A percentile compares a stretch with the other conserved stretches of the same genome.
These are phyloP conservation scores for Ophiodon elongatus DNA, from an alignment of 2,113 vertebrate genomes.

Conservation along the genomic window DNA sequence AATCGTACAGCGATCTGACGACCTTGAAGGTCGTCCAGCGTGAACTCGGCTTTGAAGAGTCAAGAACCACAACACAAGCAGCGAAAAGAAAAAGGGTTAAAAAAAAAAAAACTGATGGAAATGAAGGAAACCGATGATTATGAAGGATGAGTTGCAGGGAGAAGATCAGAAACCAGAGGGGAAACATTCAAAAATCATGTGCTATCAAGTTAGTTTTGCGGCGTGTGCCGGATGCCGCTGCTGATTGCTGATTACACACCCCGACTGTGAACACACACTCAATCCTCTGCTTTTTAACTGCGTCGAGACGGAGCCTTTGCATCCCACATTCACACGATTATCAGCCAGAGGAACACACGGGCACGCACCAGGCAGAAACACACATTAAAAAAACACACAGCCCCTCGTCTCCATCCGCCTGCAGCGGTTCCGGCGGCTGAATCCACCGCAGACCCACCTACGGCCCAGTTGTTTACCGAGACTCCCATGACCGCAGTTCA, in stretches of 20 bases:
- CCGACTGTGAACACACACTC: constrained; percentile 3
- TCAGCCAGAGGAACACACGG: neutral
- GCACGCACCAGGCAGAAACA: neutral
- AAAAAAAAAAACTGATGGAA: neutral
- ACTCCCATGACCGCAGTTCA: constrained; percentile 23
- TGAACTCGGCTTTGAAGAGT: neutral
- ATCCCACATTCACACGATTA: neutral
- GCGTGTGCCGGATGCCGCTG: neutral
- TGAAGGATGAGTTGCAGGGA: neutral
- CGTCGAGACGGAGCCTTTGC: neutral
- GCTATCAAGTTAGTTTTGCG: neutral
- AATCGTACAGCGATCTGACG: too few species aligned
- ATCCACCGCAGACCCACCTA: constrained; percentile 36
- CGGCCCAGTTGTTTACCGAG: constrained; percentile 41
- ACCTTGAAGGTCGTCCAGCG: too few species aligned
- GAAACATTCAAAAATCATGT: constrained; percentile 14
- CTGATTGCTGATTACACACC: constrained; percentile 25
- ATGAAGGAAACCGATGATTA: neutral
- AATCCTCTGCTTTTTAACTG: neutral
- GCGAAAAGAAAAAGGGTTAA: neutral
- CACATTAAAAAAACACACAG: neutral
- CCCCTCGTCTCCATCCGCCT: neutral
- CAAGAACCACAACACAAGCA: neutral
- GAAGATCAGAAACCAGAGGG: constrained; percentile 18
- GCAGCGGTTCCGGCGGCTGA: neutral